Percentiles rank a stretch among this genome's conserved stretches.
phyloP scores from a whole-genome alignment of 2,113 vertebrate genomes.

The Butastur rufipennis region DNA sequence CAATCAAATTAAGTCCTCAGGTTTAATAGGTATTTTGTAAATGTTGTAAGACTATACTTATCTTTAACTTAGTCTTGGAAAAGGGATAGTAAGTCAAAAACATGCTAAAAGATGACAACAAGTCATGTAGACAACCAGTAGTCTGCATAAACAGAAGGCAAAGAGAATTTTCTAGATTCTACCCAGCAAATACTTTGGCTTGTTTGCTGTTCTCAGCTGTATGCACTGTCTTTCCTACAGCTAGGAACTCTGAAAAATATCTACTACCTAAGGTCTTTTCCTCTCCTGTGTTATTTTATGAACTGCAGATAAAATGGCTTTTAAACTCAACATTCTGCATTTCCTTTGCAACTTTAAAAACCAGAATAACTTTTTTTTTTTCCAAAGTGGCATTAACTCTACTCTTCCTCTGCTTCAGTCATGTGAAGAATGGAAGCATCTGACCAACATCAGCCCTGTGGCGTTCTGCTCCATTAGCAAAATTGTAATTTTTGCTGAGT shows the following conservation, averaged over 20 bases:
- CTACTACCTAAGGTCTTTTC: neutral
- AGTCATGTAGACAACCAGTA: neutral
- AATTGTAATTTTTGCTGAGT: neutral
- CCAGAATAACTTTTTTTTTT: neutral
- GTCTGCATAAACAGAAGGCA: neutral
- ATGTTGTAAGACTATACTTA: neutral
- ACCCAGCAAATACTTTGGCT: neutral
- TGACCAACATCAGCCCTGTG: rapidly evolving
- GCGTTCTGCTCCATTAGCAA: neutral
- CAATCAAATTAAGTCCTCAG: neutral
- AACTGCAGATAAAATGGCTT: neutral
- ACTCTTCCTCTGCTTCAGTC: neutral
- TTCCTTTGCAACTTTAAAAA: neutral
- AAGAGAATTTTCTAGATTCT: neutral
- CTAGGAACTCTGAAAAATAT: neutral
- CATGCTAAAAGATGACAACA: neutral
- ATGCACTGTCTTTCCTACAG: neutral
- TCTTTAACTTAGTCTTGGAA: neutral
- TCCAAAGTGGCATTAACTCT: neutral
- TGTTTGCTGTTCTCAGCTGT: neutral
- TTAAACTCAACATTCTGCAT: neutral
- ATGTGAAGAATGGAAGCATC: neutral
- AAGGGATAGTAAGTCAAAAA: neutral
- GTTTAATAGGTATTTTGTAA: neutral
- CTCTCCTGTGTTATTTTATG: neutral